Conservation (phyloP, 2,797 vertebrate species). For the Clamator glandarius region DNA sequence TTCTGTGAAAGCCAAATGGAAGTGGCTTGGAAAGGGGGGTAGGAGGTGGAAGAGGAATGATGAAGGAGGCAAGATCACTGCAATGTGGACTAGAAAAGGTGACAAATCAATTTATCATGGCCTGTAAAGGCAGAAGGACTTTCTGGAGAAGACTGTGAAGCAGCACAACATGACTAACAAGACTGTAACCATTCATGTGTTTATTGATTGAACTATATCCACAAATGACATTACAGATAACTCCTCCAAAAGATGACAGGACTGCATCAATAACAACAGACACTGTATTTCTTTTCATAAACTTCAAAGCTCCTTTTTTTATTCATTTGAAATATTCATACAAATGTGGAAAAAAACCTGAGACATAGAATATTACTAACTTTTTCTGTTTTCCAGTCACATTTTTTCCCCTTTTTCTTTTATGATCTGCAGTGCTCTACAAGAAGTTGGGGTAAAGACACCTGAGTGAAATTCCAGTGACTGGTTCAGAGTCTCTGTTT, state of each 20-base stretch:
- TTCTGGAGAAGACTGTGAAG: slow-evolving; percentile 29
- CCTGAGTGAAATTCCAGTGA: neutral
- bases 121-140: neutral
- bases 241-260: neutral
- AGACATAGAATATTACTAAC: neutral
- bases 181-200: neutral
- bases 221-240: neutral
- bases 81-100: neutral
- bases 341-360: neutral
- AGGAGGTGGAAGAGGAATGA: neutral
- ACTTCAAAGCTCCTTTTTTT: neutral
- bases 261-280: neutral
- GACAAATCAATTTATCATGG: neutral
- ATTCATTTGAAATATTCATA: neutral
- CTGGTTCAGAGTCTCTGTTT: neutral
- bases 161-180: slow-evolving; percentile 6
- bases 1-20: slow-evolving; percentile 20
- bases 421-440: neutral
- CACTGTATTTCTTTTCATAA: neutral
- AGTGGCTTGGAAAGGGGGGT: neutral
- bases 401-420: rapidly evolving
- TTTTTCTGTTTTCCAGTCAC: neutral
- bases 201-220: neutral
- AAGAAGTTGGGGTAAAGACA: neutral
- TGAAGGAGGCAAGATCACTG: neutral